Evolutionary conservation across 2,797 vertebrate genomes (phyloP), one percentile per base, ranked within the genome.

Genomic region (Bucorvus abyssinicus): DNA sequence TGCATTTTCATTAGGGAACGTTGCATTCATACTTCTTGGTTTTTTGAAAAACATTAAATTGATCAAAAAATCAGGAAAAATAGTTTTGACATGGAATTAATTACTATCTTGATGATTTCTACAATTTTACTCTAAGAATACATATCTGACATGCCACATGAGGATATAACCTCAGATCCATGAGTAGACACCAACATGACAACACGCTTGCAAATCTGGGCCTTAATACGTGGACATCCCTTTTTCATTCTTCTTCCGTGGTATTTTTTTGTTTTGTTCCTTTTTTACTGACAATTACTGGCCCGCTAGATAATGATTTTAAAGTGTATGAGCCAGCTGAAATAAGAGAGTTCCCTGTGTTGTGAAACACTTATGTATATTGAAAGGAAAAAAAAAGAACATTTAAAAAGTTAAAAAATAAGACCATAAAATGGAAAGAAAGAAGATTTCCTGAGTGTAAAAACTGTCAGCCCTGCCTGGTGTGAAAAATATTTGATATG

Each of bases 131-230:
- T 32, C 1, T 10, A 30, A 24, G 12, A 55, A 44, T 16, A 7
- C 3, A 4, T 44, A 40, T 7, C 12, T 29, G 44, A 32, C 27
- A 1, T 0, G 0, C 10, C 34, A 40, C 34, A 24, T 14, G 4
- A 40, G 18, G 29, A 19, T 19, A n/a, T 47, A 68, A 50, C 7
- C 9, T 21, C 69, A 22, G 12, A 18, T 40, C 27, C 34, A 21
- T 10, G 10, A 55, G 3, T 14, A 24, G n/a, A 17, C 32, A 18
- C 17, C 45, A 69, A 6, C 14, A 9, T 9, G 24, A 52, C 19
- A 47, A 73, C 22, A 53, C 2, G 4, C 22, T 36, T 67, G 20
- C 15, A 87, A 60, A 75, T 69, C 27, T 49, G 9, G 3, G 5
- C 29, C 4, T 64, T 49, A n/a, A 19, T 36, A 8, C 3, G 22